A percentile compares a stretch with the other conserved stretches of the same genome.
These are phyloP conservation scores for Nomada lathburiana DNA, from an alignment of 2,888 invertebrate genomes.

Conservation along the genomic window DNA sequence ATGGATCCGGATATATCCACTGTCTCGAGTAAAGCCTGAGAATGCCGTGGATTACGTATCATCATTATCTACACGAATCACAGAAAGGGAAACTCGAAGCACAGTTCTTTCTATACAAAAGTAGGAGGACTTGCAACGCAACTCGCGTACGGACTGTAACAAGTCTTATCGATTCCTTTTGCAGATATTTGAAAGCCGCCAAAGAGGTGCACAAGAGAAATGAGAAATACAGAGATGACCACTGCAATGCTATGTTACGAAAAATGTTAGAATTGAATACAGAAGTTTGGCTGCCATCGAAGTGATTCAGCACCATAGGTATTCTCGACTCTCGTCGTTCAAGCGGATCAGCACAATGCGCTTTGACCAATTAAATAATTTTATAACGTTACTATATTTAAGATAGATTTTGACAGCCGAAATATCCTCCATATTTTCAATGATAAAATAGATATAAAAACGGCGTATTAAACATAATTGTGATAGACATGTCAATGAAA, in stretches of 20 bases:
- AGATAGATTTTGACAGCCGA: slow-evolving; percentile 17
- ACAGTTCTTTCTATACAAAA: slow-evolving; percentile 80
- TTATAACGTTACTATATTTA: slow-evolving; percentile 1
- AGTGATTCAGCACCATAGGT: slow-evolving; percentile 74
- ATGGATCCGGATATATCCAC: slow-evolving; percentile 92
- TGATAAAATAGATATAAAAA: slow-evolving; percentile 8
- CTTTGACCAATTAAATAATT: slow-evolving; percentile 33
- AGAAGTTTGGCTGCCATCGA: slow-evolving; percentile 86
- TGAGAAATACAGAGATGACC: slow-evolving; percentile 85
- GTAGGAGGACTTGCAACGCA: slow-evolving; percentile 62
- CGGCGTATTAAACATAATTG: slow-evolving; percentile 24
- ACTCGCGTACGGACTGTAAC: not conserved
- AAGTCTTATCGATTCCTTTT: not conserved
- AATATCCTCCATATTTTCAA: slow-evolving; percentile 20
- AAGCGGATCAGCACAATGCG: slow-evolving; percentile 28
- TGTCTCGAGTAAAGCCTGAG: slow-evolving; percentile 76
- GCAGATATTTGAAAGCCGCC: slow-evolving; percentile 85
- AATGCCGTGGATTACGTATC: slow-evolving; percentile 70
- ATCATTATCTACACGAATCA: slow-evolving; percentile 71
- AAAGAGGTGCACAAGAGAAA: slow-evolving; percentile 85
- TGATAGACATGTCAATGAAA: slow-evolving; percentile 4
- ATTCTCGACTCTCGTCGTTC: not conserved
- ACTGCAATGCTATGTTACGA: slow-evolving; percentile 85
- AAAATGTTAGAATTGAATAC: slow-evolving; percentile 84
- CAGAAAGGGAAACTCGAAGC: slow-evolving; percentile 80